Evolutionary conservation across 2,113 vertebrate genomes (phyloP), one percentile per base, ranked within the genome.

Genomic region (Urocitellus parryii): DNA sequence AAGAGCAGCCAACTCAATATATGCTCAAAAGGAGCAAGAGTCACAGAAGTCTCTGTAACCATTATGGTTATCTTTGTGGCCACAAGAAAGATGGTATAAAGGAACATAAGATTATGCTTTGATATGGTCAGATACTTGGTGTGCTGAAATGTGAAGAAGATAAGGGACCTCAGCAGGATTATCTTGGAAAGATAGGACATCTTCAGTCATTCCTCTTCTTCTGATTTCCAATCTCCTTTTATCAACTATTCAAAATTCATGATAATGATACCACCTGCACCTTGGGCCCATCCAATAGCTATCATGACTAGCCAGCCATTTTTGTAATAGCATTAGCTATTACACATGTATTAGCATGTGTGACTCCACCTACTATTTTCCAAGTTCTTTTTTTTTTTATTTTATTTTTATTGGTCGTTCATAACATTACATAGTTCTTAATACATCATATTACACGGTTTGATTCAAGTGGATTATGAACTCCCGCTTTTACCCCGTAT

Each of bases 131-230:
- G 98, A 95, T 99, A 98, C 10, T 98, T 96, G 37, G 97, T 98
- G 70, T 99, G 98, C 98, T 99, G 99, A 91, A 99, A 98, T 22
- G 99, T 98, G 42, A 45, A 45, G 95, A 99, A 99, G n/a, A n/a
- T n/a, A n/a, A n/a, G 97, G 34, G 99, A 99, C 88, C 99, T 99
- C 17, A 99, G 95, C 97, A 99, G 98, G 91, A 99, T 99, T 94
- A 99, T 96, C 98, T 99, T 99, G 79, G 99, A 99, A 88, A 99
- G 98, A 56, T 99, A 99, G 20, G 99, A 99, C 99, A 99, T 99
- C 82, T 99, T 99, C 92, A 99, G 98, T 74, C 99, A 99, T 97
- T 99, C 99, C 78, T 99, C 99, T 68, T 98, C 99, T 98, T 99
- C 99, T 76, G 99, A 99, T 97, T 98, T 99, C 99, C 99, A 99